These are phyloP conservation scores for Agrotis puta DNA, from an alignment of 2,888 invertebrate species.

Conservation along the genomic window DNA sequence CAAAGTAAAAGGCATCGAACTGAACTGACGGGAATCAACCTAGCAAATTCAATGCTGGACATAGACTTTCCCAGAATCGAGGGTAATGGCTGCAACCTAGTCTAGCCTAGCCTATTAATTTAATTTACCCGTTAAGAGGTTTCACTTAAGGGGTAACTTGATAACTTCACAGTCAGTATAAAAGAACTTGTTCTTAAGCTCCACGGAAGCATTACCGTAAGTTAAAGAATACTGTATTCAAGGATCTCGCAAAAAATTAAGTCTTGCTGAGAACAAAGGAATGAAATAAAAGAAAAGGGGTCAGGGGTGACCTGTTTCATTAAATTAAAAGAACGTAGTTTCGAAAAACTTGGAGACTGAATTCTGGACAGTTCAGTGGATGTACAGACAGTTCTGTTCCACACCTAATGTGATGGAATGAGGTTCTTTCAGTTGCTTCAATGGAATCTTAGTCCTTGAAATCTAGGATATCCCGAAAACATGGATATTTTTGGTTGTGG, in stretches of 20 bases:
- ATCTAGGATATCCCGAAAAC: not conserved
- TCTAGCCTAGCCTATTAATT: constrained; percentile 26
- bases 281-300: constrained; percentile 32
- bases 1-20: not conserved
- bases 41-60: constrained; percentile 8
- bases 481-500: not conserved
- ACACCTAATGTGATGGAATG: not conserved
- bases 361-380: not conserved
- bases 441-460: not conserved
- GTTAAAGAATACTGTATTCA: not conserved
- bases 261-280: constrained; percentile 36
- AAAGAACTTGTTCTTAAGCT: constrained; percentile 7
- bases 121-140: constrained; percentile 28
- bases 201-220: constrained; percentile 3
- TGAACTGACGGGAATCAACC: not conserved
- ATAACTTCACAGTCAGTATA: not conserved
- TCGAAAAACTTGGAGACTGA: not conserved
- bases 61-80: not conserved
- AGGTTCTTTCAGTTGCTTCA: not conserved
- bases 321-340: constrained; percentile 38
- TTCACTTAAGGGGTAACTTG: constrained; percentile 7
- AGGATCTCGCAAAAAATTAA: constrained; percentile 23
- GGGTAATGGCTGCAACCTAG: not conserved
- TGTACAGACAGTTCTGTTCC: not conserved
- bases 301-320: constrained; percentile 24